Conservation (phyloP, 1,140 invertebrate genomes). For the Meloidogyne floridensis region DNA sequence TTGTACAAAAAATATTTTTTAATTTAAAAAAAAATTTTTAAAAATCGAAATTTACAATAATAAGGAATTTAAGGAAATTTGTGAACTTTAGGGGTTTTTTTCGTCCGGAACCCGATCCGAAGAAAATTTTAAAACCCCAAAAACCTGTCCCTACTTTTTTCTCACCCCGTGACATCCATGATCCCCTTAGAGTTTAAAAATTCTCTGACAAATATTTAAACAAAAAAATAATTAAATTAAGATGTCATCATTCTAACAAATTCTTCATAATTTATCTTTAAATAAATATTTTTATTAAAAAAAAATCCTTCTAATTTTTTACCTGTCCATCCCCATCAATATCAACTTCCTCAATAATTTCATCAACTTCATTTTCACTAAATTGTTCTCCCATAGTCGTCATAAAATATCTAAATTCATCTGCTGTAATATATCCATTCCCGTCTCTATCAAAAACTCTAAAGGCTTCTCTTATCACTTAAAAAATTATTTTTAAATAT, state of each 20-base stretch:
- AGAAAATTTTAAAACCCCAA: no score
- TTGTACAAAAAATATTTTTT: slow-evolving; percentile 15
- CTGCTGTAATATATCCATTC: slow-evolving; percentile 65
- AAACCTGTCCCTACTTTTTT: no score
- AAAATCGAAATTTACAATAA: not conserved
- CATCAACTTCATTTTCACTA: slow-evolving; percentile 64
- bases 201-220: no score
- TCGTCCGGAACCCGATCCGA: no score
- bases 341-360: slow-evolving; percentile 65
- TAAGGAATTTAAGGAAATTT: slow-evolving; percentile 6
- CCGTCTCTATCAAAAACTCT: slow-evolving; percentile 64
- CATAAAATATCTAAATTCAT: slow-evolving; percentile 65
- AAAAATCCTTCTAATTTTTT: slow-evolving; percentile 6
- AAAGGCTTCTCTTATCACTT: slow-evolving; percentile 63
- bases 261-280: slow-evolving; percentile 65
- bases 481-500: not conserved
- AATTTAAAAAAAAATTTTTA: not conserved
- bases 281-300: slow-evolving; percentile 12
- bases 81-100: no score
- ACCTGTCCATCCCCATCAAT: slow-evolving; percentile 66
- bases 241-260: slow-evolving; percentile 64
- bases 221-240: slow-evolving; percentile 28
- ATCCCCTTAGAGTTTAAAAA: no score
- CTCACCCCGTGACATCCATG: no score
- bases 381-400: slow-evolving; percentile 66